Evolutionary conservation across 2,113 vertebrate genomes (phyloP).

Genomic region (Vulpes ferrilata): DNA sequence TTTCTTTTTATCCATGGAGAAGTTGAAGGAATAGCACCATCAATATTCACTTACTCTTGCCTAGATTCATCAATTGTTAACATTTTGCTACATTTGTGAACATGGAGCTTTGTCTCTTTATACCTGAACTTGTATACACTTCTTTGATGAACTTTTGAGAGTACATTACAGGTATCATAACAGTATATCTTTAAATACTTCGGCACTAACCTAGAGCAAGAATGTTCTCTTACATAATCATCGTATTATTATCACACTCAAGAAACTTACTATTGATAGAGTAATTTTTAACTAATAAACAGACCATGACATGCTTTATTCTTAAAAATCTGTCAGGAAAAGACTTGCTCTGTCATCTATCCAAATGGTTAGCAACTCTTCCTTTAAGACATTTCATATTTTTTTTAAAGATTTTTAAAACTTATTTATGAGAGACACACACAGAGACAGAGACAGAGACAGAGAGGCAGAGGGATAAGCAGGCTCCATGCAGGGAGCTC

Average conservation of each 20-base stretch:
- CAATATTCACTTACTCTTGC: not conserved
- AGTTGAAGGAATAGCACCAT: not conserved
- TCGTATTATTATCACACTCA: not conserved
- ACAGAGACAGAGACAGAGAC: no score
- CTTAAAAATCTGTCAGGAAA: conserved; percentile 14
- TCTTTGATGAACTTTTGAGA: not conserved
- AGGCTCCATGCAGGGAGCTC: no score
- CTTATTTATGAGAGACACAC: no score
- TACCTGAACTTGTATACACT: not conserved
- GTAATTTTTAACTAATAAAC: not conserved
- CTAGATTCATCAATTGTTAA: not conserved
- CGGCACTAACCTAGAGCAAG: not conserved
- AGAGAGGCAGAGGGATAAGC: no score
- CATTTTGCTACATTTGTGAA: not conserved
- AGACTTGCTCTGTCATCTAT: not conserved
- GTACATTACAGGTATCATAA: not conserved
- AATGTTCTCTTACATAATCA: not conserved
- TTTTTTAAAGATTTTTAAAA: not conserved
- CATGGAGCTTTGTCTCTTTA: not conserved
- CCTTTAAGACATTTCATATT: not conserved
- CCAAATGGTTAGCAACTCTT: not conserved
- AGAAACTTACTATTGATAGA: not conserved
- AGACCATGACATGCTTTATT: not conserved
- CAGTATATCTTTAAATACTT: not conserved
- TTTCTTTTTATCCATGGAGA: not conserved